phyloP scores from a whole-genome alignment of 53 echinoderm and acorn worm genomes.

The Antedon mediterranea region DNA sequence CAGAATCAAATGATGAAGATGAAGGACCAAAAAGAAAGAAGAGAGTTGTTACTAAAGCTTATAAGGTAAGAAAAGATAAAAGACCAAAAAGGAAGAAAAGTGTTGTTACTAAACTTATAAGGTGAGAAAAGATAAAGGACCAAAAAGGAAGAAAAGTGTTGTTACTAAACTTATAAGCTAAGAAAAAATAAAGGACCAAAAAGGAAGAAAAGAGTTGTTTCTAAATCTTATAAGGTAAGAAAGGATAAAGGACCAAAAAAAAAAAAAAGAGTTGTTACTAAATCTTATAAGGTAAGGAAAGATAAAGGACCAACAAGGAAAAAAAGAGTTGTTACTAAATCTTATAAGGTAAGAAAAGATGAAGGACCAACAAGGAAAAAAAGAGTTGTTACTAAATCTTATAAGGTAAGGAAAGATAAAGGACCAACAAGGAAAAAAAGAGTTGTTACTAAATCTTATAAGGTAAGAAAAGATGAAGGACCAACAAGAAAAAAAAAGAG shows the following conservation, averaged over 20 bases:
- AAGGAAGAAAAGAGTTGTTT: conserved; percentile 49
- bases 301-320: conserved; percentile 59
- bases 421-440: conserved; percentile 49
- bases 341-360: conserved; percentile 53
- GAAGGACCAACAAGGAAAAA: too few relatives aligned
- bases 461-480: conserved; percentile 20
- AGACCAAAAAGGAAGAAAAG: too few relatives aligned
- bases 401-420: conserved; percentile 20
- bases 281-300: neutral
- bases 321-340: conserved; percentile 58
- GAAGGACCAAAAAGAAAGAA: conserved; percentile 49
- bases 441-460: conserved; percentile 81
- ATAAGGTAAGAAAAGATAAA: conserved; percentile 38
- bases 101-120: conserved; percentile 85
- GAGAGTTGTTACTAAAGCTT: conserved; percentile 71
- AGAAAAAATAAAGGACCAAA: conserved; percentile 56
- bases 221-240: conserved; percentile 80
- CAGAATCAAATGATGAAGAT: conserved; percentile 71
- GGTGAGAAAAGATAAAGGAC: conserved; percentile 60
- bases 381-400: too few relatives aligned
- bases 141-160: conserved; percentile 47
- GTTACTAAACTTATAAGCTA: conserved; percentile 93
- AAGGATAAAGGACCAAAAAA: too few relatives aligned
- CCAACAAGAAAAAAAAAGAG: too few relatives aligned
- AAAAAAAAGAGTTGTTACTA: too few relatives aligned